Evolutionary conservation across 2,113 vertebrate genomes (phyloP).

Genomic region (Chaetops frenatus): DNA sequence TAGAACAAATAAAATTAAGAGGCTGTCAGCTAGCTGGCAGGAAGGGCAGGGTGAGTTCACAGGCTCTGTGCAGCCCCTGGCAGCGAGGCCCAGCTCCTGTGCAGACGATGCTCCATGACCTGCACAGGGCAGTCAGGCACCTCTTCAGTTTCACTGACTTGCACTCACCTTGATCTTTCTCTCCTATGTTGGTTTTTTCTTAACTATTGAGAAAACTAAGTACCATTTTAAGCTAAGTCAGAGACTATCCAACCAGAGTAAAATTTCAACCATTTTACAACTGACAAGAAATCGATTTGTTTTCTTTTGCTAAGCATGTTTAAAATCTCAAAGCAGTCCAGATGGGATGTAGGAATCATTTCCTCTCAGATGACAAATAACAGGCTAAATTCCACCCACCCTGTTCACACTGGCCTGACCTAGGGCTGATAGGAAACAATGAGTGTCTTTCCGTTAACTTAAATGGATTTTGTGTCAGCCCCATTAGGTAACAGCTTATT

Average conservation of each 20-base stretch:
- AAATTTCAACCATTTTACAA: not conserved
- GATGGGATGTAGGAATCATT: not conserved
- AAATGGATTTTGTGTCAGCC: constrained; percentile 41
- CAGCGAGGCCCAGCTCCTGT: fast-evolving
- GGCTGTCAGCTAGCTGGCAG: not conserved
- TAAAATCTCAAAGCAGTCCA: not conserved
- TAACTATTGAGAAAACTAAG: not conserved
- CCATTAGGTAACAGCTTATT: constrained; percentile 43
- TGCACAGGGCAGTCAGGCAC: not conserved
- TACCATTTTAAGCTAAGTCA: not conserved
- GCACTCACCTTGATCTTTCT: not conserved
- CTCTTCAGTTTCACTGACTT: not conserved
- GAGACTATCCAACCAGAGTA: not conserved
- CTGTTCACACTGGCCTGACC: not conserved
- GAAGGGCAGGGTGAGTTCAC: not conserved
- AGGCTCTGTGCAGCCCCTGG: not conserved
- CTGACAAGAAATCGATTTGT: not conserved
- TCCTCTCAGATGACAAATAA: constrained; percentile 1
- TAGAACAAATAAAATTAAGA: not conserved
- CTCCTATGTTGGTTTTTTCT: not conserved
- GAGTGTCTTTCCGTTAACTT: not conserved
- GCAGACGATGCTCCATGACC: fast-evolving
- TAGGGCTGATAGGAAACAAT: constrained; percentile 5
- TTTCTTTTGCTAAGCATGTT: not conserved
- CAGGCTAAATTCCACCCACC: not conserved